phyloP scores from a whole-genome alignment of 1,140 invertebrate genomes.

The Myzus persicae region DNA sequence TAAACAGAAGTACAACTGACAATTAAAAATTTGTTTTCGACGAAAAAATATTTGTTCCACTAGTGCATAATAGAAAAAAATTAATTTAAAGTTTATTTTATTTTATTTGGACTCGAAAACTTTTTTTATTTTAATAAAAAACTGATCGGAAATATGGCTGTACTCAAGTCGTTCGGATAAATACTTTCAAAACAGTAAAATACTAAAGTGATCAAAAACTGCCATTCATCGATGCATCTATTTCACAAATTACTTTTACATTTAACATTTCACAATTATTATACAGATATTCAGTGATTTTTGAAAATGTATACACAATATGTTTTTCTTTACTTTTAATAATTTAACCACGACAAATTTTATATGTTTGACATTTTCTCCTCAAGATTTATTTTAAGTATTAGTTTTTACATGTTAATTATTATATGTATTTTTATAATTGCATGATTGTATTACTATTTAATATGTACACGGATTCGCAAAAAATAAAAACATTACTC shows the following conservation, averaged over 20 bases:
- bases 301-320: too few species aligned
- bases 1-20: not conserved
- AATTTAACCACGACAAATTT: not conserved
- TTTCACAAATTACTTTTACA: too few species aligned
- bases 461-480: not conserved
- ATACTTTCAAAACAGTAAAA: not conserved
- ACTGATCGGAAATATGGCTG: not conserved
- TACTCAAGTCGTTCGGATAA: not conserved
- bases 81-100: too few species aligned
- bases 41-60: not conserved
- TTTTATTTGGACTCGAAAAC: not conserved
- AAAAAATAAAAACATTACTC: not conserved
- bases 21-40: not conserved
- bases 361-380: not conserved
- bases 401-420: too few species aligned
- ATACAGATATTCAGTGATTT: too few species aligned
- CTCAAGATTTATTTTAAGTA: not conserved
- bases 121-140: not conserved
- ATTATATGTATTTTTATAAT: not conserved
- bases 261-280: too few species aligned
- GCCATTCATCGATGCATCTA: rapidly evolving
- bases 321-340: not conserved
- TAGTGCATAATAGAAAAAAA: not conserved
- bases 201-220: not conserved
- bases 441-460: not conserved